These are phyloP conservation scores for Anser brachyrhynchus DNA, from an alignment of 2,113 vertebrate genomes.

Conservation along the genomic window DNA sequence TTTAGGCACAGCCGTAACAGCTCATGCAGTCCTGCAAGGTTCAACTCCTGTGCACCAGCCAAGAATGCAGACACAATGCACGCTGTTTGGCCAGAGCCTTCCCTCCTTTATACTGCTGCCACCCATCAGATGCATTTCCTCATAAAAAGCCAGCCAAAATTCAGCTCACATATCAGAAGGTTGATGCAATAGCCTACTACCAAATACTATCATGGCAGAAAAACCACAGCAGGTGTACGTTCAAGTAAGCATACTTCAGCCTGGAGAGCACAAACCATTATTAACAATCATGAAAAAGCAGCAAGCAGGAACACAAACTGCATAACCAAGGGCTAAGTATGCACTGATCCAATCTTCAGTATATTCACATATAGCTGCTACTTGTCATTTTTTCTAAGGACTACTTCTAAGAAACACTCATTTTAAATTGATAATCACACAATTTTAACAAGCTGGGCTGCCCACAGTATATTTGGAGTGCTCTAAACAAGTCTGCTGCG, in stretches of 20 bases:
- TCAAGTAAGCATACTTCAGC: neutral
- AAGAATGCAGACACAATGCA: neutral
- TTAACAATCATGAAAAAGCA: neutral
- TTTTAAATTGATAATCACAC: neutral
- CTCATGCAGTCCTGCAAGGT: neutral
- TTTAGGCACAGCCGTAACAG: fast-evolving
- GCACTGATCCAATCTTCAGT: neutral
- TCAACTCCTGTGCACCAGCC: neutral
- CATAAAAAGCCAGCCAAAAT: neutral
- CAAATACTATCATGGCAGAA: neutral
- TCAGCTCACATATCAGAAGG: neutral
- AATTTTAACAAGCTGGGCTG: neutral
- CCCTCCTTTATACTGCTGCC: neutral
- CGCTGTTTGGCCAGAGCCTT: neutral
- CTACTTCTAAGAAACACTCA: neutral
- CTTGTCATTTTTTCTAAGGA: neutral
- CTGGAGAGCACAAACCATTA: neutral
- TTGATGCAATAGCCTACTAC: neutral
- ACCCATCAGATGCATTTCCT: neutral
- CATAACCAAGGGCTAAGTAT: neutral
- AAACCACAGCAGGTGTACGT: neutral
- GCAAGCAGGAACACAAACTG: neutral
- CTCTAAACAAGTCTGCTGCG: neutral
- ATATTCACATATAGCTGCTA: neutral
- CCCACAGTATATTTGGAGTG: neutral